Evolutionary conservation across 2,113 vertebrate genomes (phyloP), one percentile per base, ranked within the genome.

Genomic region (Syngnathus floridae): DNA sequence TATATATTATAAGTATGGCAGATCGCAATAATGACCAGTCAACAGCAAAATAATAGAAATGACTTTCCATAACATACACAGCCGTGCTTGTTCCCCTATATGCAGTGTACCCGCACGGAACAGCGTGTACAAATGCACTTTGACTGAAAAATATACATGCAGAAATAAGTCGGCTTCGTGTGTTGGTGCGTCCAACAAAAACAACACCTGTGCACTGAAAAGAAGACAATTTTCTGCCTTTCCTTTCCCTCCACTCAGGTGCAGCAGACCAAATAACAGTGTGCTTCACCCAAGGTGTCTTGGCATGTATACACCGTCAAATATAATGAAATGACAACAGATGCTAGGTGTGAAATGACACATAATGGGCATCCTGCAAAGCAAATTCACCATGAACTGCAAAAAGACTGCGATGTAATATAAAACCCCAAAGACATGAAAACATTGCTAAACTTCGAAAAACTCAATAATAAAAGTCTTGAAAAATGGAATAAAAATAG

Each of bases 261-360:
- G 72, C 78, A 60, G 76, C 70, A 51, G 66, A 81, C 72, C 82
- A 86, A 79, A 85, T 77, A 84, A 81, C 73, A 67, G 73, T 75
- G 81, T 76, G 82, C 83, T 88, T 86, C 80, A 87, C 81, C 85
- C 74, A 10, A 68, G 68, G 73, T 66, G 81, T 64, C 76, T 82
- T 79, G 78, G 76, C 78, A 82, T 77, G 79, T 79, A 66, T 81
- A 74, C 73, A 0, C 76, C 80, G 80, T 83, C 85, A 82, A 83
- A 84, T 82, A 84, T 86, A 84, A 87, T 84, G 78, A 84, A 86
- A 85, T 79, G 82, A 84, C 78, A 86, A 77, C 84, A 84, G 87
- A 88, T 86, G 84, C 81, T 81, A 84, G 79, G 81, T 80, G 85
- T 84, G 83, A 83, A 83, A 81, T 71, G 81, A 78, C 75, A 76